Evolutionary conservation across 1,140 invertebrate species (phyloP).

Genomic region (Acyrthosiphon pisum): DNA sequence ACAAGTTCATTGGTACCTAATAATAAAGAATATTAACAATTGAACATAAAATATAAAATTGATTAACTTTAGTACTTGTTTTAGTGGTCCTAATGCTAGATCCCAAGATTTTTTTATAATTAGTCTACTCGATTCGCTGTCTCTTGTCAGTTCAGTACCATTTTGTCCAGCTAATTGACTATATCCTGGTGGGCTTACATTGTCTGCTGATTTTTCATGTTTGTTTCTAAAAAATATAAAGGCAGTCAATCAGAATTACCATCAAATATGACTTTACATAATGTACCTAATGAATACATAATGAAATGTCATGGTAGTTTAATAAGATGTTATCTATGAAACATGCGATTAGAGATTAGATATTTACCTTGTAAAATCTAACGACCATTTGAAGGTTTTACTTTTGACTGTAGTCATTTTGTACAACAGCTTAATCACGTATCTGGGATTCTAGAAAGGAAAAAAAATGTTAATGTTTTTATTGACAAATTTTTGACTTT

Average conservation of each 20-base stretch:
- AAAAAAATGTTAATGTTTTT: neutral
- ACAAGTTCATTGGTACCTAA: constrained; percentile 96
- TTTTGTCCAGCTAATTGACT: constrained; percentile 74
- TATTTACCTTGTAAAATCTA: constrained; percentile 48
- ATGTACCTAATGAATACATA: neutral
- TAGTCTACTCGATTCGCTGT: constrained; percentile 80
- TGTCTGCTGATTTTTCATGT: constrained; percentile 27
- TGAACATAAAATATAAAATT: neutral
- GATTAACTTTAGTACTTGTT: constrained; percentile 69
- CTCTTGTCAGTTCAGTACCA: constrained; percentile 77
- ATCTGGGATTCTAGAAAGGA: neutral
- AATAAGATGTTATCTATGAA: neutral
- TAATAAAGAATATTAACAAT: constrained; percentile 45
- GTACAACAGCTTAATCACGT: no score
- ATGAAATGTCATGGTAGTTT: neutral
- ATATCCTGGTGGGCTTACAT: constrained; percentile 76
- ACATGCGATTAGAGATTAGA: no score
- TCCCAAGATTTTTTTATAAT: constrained; percentile 98
- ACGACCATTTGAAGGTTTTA: constrained; percentile 27
- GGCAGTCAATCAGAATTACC: neutral
- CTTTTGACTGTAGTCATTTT: neutral
- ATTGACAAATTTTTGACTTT: neutral
- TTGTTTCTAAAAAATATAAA: constrained; percentile 1
- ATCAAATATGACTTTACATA: neutral
- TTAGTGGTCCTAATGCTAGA: constrained; percentile 91